phyloP scores from a whole-genome alignment of 2,113 vertebrate species.

The Calidris pygmaea region DNA sequence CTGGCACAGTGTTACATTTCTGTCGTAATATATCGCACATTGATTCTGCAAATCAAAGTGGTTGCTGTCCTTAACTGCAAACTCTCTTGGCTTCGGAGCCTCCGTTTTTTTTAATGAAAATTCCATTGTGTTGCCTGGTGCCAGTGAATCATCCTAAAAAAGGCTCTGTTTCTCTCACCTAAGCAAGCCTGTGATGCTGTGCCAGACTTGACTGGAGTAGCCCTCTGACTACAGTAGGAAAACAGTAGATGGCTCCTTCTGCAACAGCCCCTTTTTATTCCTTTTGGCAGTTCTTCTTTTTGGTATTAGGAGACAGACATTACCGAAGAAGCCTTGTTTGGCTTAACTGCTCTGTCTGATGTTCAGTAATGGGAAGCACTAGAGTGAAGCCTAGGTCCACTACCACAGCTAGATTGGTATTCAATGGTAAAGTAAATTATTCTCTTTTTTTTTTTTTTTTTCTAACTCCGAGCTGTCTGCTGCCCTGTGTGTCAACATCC shows the following conservation, averaged over 20 bases:
- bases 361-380: slow-evolving; percentile 67
- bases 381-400: slow-evolving; percentile 59
- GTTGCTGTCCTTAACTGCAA: background rate
- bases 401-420: slow-evolving; percentile 70
- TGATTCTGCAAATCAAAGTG: background rate
- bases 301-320: slow-evolving; percentile 1
- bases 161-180: background rate
- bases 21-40: background rate
- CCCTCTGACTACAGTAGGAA: background rate
- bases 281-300: slow-evolving; percentile 73
- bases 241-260: background rate
- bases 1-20: background rate
- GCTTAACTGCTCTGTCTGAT: slow-evolving; percentile 70
- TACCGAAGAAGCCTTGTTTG: slow-evolving; percentile 17
- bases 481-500: slow-evolving; percentile 70
- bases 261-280: slow-evolving; percentile 48
- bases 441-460: slow-evolving; percentile 68
- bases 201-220: background rate
- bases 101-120: background rate
- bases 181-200: background rate
- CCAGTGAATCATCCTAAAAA: background rate
- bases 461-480: slow-evolving; percentile 72
- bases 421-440: slow-evolving; percentile 64
- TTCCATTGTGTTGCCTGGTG: background rate
- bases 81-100: background rate